Evolutionary conservation across 2,113 vertebrate genomes (phyloP).

Genomic region (Campylomormyrus numenius): DNA sequence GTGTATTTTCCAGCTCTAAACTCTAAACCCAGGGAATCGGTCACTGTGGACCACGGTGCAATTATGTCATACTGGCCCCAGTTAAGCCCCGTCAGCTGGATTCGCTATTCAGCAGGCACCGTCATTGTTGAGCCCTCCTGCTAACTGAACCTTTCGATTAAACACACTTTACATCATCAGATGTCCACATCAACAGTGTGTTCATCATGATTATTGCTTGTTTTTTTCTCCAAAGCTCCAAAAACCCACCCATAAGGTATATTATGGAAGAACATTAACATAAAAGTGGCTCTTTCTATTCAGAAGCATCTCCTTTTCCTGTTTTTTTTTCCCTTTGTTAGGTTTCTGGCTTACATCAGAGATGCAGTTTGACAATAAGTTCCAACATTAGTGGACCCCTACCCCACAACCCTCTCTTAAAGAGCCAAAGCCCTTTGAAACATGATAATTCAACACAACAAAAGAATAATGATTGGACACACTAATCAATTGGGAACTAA

Average conservation of each 20-base stretch:
- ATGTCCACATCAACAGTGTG: not conserved
- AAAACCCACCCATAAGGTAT: not conserved
- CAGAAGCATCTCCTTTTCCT: not conserved
- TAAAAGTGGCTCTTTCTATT: not conserved
- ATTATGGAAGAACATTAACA: not conserved
- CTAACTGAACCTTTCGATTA: not conserved
- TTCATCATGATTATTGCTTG: not conserved
- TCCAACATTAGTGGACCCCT: not conserved
- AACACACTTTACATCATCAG: not conserved
- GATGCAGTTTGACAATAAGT: not conserved
- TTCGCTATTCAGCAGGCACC: not conserved
- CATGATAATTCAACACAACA: constrained; percentile 16
- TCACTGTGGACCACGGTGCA: not conserved
- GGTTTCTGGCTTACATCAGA: not conserved
- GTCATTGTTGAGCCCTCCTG: not conserved
- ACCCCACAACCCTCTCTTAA: not conserved
- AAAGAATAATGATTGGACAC: constrained; percentile 13
- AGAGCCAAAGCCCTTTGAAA: constrained; percentile 14
- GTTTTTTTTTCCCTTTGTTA: not conserved
- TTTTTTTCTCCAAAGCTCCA: not conserved
- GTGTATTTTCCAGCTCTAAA: not conserved
- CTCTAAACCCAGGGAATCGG: not conserved
- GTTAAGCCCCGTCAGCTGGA: not conserved
- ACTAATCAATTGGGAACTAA: constrained; percentile 18
- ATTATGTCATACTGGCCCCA: not conserved